phyloP scores from a whole-genome alignment of 2,113 vertebrate species.

The Grammomys dolichurus region DNA sequence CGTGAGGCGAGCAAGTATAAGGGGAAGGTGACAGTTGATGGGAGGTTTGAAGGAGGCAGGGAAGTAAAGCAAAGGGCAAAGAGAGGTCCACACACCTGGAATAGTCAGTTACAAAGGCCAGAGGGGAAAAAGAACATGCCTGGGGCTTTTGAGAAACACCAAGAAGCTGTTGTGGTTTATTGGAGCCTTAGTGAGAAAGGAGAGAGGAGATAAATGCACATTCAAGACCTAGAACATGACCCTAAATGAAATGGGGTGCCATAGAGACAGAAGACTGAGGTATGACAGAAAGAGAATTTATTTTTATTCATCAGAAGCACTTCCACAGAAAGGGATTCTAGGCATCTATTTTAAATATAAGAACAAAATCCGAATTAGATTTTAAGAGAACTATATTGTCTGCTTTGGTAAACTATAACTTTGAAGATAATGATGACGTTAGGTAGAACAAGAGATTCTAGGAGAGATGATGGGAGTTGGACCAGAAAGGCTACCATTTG shows the following conservation, averaged over 20 bases:
- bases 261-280: background rate
- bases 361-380: conserved; percentile 28
- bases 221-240: background rate
- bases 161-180: conserved; percentile 13
- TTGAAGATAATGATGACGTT: background rate
- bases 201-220: background rate
- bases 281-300: conserved; percentile 36
- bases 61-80: conserved; percentile 16
- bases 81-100: background rate
- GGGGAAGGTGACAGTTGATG: conserved; percentile 1
- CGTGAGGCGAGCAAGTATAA: background rate
- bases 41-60: conserved; percentile 17
- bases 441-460: background rate
- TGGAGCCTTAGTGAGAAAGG: background rate
- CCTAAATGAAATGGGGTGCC: background rate
- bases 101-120: background rate
- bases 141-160: background rate
- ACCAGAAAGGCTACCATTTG: background rate
- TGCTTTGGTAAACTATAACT: background rate
- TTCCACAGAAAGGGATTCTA: background rate
- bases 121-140: background rate
- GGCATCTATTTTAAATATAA: conserved; percentile 30
- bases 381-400: background rate
- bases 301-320: conserved; percentile 11
- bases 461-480: background rate